phyloP scores from a whole-genome alignment of 2,113 vertebrate species.

The Tautogolabrus adspersus region DNA sequence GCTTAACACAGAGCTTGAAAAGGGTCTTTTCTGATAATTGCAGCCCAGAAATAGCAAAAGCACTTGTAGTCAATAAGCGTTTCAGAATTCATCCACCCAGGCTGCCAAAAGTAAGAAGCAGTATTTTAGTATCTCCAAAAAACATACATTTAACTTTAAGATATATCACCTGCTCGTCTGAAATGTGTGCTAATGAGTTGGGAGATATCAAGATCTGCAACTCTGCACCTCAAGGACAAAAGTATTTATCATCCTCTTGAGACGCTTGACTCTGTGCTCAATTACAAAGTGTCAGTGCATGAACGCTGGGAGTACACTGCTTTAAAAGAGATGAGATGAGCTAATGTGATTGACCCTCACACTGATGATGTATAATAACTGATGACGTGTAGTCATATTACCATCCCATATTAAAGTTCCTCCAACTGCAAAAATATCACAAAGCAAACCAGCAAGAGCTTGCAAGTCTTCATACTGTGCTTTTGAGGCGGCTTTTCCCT shows the following conservation, averaged over 20 bases:
- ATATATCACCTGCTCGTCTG: not conserved
- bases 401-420: not conserved
- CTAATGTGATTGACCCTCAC: not conserved
- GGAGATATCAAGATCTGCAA: not conserved
- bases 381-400: not conserved
- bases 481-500: not conserved
- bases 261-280: constrained; percentile 1
- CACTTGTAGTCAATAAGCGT: not conserved
- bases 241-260: not conserved
- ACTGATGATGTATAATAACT: constrained; percentile 20
- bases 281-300: constrained; percentile 9
- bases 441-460: not conserved
- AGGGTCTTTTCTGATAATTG: not conserved
- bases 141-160: not conserved
- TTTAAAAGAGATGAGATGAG: constrained; percentile 2
- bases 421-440: not conserved
- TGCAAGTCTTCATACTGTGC: not conserved
- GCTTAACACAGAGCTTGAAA: not conserved
- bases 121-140: not conserved
- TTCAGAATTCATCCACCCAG: constrained; percentile 1
- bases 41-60: not conserved
- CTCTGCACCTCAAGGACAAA: not conserved
- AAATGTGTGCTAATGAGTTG: not conserved
- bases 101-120: not conserved
- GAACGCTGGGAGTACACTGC: not conserved